Conservation (phyloP, 2,888 invertebrate genomes). For the Cryptosula pallasiana region DNA sequence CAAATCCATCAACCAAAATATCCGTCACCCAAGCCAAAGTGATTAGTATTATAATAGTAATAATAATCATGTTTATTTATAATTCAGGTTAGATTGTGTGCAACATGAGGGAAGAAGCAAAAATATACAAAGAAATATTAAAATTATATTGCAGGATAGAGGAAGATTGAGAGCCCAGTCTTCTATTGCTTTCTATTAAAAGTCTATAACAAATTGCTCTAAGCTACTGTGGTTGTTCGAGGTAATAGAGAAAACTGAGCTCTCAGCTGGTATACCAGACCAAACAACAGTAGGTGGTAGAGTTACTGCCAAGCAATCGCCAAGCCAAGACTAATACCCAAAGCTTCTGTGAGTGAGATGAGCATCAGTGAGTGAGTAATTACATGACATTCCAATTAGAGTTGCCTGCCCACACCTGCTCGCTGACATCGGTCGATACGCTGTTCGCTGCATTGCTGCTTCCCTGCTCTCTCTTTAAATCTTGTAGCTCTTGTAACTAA, state of each 20-base stretch:
- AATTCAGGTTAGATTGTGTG: constrained; percentile 11
- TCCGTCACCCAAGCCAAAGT: constrained; percentile 10
- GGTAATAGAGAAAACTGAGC: background rate
- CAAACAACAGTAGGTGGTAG: background rate
- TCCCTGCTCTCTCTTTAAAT: background rate
- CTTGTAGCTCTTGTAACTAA: background rate
- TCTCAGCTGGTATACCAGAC: background rate
- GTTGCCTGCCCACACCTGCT: too few species aligned
- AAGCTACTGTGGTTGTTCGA: too few species aligned
- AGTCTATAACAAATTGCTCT: too few species aligned
- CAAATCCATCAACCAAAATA: background rate
- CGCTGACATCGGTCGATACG: too few species aligned
- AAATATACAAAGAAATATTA: background rate
- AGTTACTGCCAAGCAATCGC: background rate
- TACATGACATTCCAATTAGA: background rate
- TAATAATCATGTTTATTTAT: constrained; percentile 19
- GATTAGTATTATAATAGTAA: constrained; percentile 11
- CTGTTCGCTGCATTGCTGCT: background rate
- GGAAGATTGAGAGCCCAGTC: background rate
- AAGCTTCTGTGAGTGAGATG: background rate
- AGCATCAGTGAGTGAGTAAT: background rate
- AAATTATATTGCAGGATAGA: background rate
- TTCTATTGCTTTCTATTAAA: background rate
- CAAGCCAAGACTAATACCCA: background rate
- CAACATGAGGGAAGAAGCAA: background rate